phyloP scores from a whole-genome alignment of 2,797 vertebrate genomes.

The Phalloptychus januarius region DNA sequence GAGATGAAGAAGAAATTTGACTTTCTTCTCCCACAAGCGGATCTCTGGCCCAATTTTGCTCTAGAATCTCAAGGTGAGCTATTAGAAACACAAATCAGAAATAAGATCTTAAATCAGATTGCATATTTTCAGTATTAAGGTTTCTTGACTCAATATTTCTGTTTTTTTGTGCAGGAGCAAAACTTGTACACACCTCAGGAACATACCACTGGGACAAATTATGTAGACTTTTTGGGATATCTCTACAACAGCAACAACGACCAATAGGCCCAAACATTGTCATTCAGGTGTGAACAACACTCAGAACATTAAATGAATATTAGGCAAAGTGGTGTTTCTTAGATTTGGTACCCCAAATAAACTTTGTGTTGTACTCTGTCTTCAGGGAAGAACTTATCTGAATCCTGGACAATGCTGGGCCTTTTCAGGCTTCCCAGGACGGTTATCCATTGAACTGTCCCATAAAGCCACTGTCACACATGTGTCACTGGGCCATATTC shows the following conservation, averaged over 20 bases:
- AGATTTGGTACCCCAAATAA: neutral
- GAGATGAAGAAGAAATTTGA: neutral
- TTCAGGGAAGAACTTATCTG: neutral
- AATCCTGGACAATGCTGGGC: neutral
- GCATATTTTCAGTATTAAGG: neutral
- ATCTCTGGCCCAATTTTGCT: neutral
- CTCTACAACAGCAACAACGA: accelerated
- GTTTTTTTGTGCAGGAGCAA: neutral
- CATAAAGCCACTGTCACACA: neutral
- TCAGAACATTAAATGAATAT: neutral
- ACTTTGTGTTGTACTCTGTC: neutral
- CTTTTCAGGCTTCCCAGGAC: neutral
- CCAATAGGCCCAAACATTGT: neutral
- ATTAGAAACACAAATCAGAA: no score
- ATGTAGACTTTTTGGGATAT: neutral
- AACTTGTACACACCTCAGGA: neutral
- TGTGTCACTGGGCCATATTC: neutral
- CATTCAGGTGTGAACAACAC: neutral
- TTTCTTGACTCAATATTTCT: neutral
- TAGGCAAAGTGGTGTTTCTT: no score
- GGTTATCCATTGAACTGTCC: neutral
- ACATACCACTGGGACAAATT: neutral
- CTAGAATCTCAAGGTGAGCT: neutral
- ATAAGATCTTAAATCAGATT: no score
- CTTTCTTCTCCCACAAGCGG: neutral